Evolutionary conservation across 2,888 invertebrate species (phyloP).

Genomic region (Chouioia cunea): DNA sequence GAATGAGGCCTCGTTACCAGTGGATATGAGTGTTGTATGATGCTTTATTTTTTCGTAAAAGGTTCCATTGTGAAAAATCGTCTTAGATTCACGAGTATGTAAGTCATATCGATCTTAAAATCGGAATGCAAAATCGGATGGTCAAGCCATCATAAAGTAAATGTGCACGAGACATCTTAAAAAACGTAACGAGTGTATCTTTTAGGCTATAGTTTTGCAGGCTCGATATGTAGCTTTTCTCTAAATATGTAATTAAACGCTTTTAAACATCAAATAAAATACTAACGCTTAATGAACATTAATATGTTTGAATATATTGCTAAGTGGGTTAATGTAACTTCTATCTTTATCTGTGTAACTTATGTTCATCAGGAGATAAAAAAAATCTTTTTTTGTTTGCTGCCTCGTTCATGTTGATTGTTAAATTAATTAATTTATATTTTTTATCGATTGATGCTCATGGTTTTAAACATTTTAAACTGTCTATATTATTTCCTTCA

Average conservation of each 20-base stretch:
- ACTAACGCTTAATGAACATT: too few relatives aligned
- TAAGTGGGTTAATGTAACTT: too few relatives aligned
- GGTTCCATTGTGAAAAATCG: conserved; percentile 55
- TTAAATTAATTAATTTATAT: too few relatives aligned
- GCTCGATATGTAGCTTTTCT: conserved; percentile 20
- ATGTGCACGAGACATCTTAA: conserved; percentile 22
- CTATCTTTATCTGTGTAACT: too few relatives aligned
- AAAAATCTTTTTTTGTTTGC: too few relatives aligned
- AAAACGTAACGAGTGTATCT: conserved; percentile 33
- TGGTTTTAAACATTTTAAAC: too few relatives aligned
- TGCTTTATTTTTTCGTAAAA: conserved; percentile 13
- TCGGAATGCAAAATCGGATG: neutral
- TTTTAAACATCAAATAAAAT: too few relatives aligned
- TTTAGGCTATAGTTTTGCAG: conserved; percentile 7
- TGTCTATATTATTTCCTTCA: too few relatives aligned
- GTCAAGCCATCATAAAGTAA: conserved; percentile 28
- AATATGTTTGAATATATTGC: too few relatives aligned
- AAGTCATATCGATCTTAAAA: conserved; percentile 23
- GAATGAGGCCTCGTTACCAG: conserved; percentile 18
- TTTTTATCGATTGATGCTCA: too few relatives aligned
- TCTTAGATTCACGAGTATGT: conserved; percentile 54
- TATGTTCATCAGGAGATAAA: too few relatives aligned
- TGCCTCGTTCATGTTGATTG: too few relatives aligned
- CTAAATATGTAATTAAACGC: neutral
- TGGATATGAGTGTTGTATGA: neutral